These are phyloP conservation scores for Masticophis lateralis DNA, from an alignment of 2,797 vertebrate species.

Conservation along the genomic window DNA sequence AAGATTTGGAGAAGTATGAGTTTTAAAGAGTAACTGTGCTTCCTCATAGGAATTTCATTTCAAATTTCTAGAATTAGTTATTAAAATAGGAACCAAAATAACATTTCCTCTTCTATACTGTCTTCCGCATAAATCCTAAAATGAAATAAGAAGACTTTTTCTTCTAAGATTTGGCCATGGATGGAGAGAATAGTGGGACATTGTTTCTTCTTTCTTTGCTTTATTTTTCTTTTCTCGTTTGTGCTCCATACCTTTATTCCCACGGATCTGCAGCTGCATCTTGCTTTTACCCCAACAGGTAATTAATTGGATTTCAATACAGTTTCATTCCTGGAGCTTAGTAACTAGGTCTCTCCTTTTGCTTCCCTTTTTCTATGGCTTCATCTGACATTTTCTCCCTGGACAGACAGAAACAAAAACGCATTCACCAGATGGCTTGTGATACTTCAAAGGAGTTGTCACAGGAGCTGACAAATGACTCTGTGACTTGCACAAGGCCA, in stretches of 20 bases:
- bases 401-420: not conserved
- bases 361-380: not conserved
- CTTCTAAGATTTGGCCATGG: not conserved
- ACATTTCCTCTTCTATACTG: not conserved
- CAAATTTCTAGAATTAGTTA: not conserved
- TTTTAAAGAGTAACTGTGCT: not conserved
- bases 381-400: not conserved
- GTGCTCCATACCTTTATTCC: not conserved
- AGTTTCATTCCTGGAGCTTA: not conserved
- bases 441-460: conserved; percentile 32
- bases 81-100: not conserved
- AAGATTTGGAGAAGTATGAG: not conserved
- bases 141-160: not conserved
- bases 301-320: conserved; percentile 9
- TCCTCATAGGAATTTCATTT: not conserved
- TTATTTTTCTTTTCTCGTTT: not conserved
- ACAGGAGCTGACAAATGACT: not conserved
- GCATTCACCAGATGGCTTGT: conserved; percentile 15
- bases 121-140: not conserved
- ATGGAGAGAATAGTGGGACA: not conserved
- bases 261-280: not conserved
- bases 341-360: not conserved
- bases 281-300: not conserved
- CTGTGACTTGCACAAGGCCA: not conserved
- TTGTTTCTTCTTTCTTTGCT: not conserved